phyloP scores from a whole-genome alignment of 2,888 invertebrate genomes.

The Sialis fuliginosa region DNA sequence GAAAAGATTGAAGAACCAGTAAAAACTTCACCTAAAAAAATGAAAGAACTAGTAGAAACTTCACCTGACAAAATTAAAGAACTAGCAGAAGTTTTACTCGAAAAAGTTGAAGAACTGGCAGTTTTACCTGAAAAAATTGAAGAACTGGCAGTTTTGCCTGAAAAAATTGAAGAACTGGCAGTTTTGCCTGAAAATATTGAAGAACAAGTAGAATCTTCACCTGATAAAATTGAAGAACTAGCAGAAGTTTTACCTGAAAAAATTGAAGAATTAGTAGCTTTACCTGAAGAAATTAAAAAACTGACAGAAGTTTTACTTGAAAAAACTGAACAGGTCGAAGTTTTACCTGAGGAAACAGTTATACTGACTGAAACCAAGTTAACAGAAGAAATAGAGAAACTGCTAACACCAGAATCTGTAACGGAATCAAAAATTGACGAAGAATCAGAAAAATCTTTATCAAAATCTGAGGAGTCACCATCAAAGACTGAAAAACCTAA shows the following conservation, averaged over 20 bases:
- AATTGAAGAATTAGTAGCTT: conserved; percentile 1
- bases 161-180: conserved; percentile 6
- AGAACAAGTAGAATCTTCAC: conserved; percentile 19
- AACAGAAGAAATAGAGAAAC: conserved; percentile 11
- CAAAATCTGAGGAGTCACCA: conserved; percentile 4
- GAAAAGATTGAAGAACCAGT: neutral
- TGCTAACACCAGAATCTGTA: conserved; percentile 11
- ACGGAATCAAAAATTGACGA: conserved; percentile 21
- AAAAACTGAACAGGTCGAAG: conserved; percentile 1
- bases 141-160: conserved; percentile 1
- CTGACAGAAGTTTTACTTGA: conserved; percentile 8
- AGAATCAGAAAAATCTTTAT: conserved; percentile 8
- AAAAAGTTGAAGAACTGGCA: neutral
- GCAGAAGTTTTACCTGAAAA: neutral
- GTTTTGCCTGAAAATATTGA: conserved; percentile 13
- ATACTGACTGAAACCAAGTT: conserved; percentile 13
- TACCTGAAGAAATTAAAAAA: conserved; percentile 9
- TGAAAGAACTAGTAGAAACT: neutral
- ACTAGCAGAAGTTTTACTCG: neutral
- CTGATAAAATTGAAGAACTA: conserved; percentile 12
- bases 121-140: neutral
- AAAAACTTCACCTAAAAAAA: neutral
- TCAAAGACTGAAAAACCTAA: conserved; percentile 5
- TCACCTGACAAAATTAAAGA: neutral
- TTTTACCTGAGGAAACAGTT: conserved; percentile 7